Conservation (phyloP, 92 coral and sea anemone genomes). For the Bergia puertoricense region DNA sequence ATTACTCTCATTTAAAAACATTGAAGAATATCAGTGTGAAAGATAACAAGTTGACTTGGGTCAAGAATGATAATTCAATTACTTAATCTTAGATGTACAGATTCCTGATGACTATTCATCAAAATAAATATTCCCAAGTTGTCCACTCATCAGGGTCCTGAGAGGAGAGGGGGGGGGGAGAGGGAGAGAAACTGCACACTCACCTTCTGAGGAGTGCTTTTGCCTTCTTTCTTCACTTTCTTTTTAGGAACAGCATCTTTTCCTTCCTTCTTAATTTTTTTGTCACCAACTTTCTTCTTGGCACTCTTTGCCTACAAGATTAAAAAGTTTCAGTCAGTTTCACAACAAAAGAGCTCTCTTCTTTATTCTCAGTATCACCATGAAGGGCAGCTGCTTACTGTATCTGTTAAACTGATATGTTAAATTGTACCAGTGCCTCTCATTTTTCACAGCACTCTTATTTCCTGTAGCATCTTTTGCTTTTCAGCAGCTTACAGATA, state of each 20-base stretch:
- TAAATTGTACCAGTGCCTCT: neutral
- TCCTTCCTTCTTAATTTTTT: constrained; percentile 67
- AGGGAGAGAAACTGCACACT: neutral
- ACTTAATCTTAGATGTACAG: too few relatives aligned
- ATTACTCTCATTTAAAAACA: too few relatives aligned
- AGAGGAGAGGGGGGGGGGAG: too few relatives aligned
- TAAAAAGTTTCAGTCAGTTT: neutral
- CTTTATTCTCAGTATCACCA: neutral
- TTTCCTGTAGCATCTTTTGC: neutral
- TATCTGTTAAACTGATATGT: neutral
- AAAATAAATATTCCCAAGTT: too few relatives aligned
- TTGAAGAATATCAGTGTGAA: too few relatives aligned
- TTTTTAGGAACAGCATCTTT: constrained; percentile 60
- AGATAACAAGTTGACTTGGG: too few relatives aligned
- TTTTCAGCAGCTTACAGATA: neutral
- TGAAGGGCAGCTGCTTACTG: neutral
- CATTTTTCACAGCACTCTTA: neutral
- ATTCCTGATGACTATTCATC: too few relatives aligned
- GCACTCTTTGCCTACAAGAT: constrained; percentile 75
- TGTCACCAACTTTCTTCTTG: constrained; percentile 72
- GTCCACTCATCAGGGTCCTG: too few relatives aligned
- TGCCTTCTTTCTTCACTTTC: constrained; percentile 61
- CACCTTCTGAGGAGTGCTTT: constrained; percentile 21
- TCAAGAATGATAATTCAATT: too few relatives aligned
- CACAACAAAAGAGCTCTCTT: neutral